phyloP scores from a whole-genome alignment of 2,888 invertebrate genomes.

The Synergus japonicus region DNA sequence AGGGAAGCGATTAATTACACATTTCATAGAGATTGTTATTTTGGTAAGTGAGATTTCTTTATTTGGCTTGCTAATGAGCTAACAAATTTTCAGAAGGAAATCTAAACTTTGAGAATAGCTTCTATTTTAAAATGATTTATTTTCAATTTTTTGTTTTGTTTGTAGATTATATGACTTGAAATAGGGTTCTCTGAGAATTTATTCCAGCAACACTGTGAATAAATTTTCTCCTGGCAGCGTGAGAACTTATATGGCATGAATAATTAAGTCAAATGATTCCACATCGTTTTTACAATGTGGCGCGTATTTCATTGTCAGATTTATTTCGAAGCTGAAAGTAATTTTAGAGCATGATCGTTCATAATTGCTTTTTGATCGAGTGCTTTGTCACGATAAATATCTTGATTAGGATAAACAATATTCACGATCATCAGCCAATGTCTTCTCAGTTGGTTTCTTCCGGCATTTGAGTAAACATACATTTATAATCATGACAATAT shows the following conservation, averaged over 20 bases:
- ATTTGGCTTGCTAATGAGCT: too few species aligned
- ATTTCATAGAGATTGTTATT: too few species aligned
- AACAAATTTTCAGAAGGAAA: too few species aligned
- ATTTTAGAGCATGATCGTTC: conserved; percentile 2
- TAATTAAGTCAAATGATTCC: neutral
- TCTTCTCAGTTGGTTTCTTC: neutral
- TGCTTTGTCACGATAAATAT: conserved; percentile 4
- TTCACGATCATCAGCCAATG: neutral
- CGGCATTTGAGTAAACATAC: neutral
- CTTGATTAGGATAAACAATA: neutral
- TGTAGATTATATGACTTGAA: neutral
- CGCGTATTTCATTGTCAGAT: neutral
- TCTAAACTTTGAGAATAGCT: neutral
- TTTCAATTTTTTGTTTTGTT: neutral
- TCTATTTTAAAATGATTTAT: neutral
- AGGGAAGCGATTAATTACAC: too few species aligned
- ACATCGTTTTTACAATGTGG: neutral
- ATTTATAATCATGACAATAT: neutral
- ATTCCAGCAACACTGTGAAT: conserved; percentile 1
- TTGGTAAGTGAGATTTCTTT: too few species aligned
- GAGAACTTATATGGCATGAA: neutral
- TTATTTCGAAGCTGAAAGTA: neutral
- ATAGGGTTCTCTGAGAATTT: neutral
- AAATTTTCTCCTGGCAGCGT: conserved; percentile 3
- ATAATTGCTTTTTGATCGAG: neutral